Base-by-base conservation (phyloP, 2,113 vertebrate genomes). In the Periophthalmus modestus region DNA sequence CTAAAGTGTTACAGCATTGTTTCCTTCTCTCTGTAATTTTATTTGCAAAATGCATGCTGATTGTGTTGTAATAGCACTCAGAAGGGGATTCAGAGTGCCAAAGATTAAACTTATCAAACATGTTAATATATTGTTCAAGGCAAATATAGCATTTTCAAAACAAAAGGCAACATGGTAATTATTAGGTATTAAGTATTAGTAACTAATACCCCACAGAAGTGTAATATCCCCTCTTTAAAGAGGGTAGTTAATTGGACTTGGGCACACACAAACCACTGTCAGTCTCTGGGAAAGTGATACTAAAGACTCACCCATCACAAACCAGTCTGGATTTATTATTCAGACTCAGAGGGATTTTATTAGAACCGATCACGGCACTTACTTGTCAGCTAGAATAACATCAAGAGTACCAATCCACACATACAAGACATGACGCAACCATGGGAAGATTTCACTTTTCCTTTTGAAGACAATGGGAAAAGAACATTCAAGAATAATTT, bases 311-410 rank as follows among this genome's bases (percentile, higher is more conserved):
- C 28, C 5, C 59, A 68, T 55, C 54, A 50, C 15, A 75, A 73
- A 48, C 50, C 43, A 74, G 83, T 82, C 54, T 9, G 34, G 83
- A 78, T 73, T 4, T 65, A 81, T 82, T 73, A 81, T 80, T 84
- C 80, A 73, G 69, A 61, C 75, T 59, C 66, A 76, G 57, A 77
- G 54, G 67, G 65, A 75, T 78, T 58, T 55, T 36, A 55, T 58
- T 73, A 76, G 55, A 77, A 72, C 68, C 78, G 84, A 73, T 65
- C 79, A 75, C 87, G 77, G 68, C 77, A 84, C 80, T 88, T 86
- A 79, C 72, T 75, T 91, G 88, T 87, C 85, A 82, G 50, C 74
- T 43, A 50, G 71, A 75, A 86, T 89, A 74, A 84, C 24, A 72
- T 85, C 85, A 84, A 71, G 48, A 81, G 68, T 69, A 55, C 63